Percentiles rank a stretch among this genome's conserved stretches.
Evolutionary conservation across 2,888 invertebrate genomes (phyloP).

Genomic region (Helicoverpa assulta): DNA sequence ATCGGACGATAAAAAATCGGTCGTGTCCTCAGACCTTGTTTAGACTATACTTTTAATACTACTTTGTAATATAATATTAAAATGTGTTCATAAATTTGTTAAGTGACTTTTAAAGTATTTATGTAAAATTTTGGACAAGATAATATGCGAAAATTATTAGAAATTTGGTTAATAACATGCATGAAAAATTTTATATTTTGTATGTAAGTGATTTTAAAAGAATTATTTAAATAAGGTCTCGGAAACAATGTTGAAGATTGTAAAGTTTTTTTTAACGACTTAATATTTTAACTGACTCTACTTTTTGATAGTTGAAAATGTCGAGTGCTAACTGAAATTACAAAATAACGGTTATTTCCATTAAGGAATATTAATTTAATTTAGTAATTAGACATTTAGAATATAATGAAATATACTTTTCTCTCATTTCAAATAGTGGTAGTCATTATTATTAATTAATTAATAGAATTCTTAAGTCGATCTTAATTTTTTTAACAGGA

Average conservation of each 20-base stretch:
- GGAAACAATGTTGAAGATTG: background rate
- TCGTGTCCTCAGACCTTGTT: background rate
- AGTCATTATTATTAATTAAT: slow-evolving; percentile 47
- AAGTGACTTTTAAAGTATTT: no score
- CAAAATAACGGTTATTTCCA: slow-evolving; percentile 17
- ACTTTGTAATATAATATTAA: background rate
- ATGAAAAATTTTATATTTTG: background rate
- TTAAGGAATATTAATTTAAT: slow-evolving; percentile 37
- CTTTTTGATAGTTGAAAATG: slow-evolving; percentile 19
- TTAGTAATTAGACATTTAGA: slow-evolving; percentile 42
- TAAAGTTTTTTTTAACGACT: background rate
- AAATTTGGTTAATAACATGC: background rate
- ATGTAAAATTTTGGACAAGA: background rate
- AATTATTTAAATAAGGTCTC: slow-evolving; percentile 10
- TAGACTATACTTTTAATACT: slow-evolving; percentile 17
- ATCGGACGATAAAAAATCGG: slow-evolving; percentile 1
- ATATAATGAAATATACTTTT: slow-evolving; percentile 6
- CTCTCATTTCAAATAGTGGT: slow-evolving; percentile 40
- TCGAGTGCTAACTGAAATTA: slow-evolving; percentile 35
- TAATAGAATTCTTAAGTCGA: slow-evolving; percentile 29
- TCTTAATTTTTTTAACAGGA: slow-evolving; percentile 17
- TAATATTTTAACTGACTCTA: slow-evolving; percentile 34
- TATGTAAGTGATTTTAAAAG: slow-evolving; percentile 14
- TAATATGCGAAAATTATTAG: background rate
- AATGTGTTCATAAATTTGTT: slow-evolving; percentile 43